Conservation (phyloP, 23 tunicate species). For the Halocynthia roretzi region DNA sequence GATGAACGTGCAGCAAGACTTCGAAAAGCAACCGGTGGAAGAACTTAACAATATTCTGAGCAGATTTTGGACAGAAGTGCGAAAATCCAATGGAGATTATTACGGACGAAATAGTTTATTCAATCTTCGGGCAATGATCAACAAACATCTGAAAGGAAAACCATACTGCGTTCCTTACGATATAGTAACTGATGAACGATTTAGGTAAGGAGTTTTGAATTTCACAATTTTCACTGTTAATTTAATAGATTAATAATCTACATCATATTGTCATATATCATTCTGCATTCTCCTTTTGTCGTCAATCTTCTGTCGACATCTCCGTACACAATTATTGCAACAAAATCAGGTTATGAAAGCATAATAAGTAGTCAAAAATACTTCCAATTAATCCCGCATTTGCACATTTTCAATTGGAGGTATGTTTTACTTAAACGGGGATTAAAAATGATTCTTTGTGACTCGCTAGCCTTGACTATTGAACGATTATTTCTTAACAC, state of each 20-base stretch:
- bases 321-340: not conserved
- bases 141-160: slow-evolving; percentile 91
- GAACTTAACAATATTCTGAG: slow-evolving; percentile 60
- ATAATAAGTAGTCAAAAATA: no score
- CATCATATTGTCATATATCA: no score
- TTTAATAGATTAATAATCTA: not conserved
- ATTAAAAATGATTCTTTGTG: no score
- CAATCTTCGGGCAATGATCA: slow-evolving; percentile 95
- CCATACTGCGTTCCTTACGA: slow-evolving; percentile 79
- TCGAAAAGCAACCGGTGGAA: slow-evolving; percentile 47
- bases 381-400: no score
- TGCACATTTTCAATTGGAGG: no score
- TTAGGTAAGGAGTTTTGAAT: slow-evolving; percentile 38
- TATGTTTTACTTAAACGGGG: no score
- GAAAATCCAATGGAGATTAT: slow-evolving; percentile 89
- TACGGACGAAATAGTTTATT: slow-evolving; percentile 87
- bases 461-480: no score
- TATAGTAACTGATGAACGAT: slow-evolving; percentile 89
- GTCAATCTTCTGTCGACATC: not conserved
- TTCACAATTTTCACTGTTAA: not conserved
- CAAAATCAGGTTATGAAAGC: not conserved
- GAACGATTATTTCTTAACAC: no score
- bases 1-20: slow-evolving; percentile 23
- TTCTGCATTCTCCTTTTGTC: no score
- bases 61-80: slow-evolving; percentile 76